Percentiles rank a stretch among this genome's conserved stretches.
Conservation (phyloP, 2,113 vertebrate genomes). For the Arvicanthis niloticus region DNA sequence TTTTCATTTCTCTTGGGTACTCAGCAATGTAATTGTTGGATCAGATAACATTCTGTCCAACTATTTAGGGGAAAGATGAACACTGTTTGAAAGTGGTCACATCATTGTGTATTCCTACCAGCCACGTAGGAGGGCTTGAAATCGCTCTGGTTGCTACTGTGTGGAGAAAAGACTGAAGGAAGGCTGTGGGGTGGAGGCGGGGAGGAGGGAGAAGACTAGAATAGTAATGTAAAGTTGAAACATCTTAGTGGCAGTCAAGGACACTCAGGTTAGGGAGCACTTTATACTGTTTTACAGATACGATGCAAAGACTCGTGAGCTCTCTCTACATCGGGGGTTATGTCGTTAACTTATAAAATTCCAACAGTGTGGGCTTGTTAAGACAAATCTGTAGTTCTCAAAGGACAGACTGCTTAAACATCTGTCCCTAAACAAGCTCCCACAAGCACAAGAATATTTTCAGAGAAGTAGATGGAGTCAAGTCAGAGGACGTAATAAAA, state of each 20-base stretch:
- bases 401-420: background rate
- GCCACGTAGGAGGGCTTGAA: background rate
- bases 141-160: background rate
- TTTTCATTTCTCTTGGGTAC: constrained; percentile 31
- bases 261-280: background rate
- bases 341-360: constrained; percentile 1
- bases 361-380: constrained; percentile 51
- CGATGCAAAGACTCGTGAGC: background rate
- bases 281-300: background rate
- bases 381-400: constrained; percentile 60
- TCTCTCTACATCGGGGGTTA: background rate
- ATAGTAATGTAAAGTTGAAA: background rate
- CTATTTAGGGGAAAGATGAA: background rate
- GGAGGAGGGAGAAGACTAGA: background rate
- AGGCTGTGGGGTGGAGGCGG: background rate
- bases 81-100: background rate
- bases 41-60: background rate
- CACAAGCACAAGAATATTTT: constrained; percentile 49
- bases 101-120: background rate
- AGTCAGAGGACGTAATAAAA: background rate
- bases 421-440: constrained; percentile 52
- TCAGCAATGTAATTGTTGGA: background rate
- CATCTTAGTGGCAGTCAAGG: background rate
- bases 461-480: background rate
- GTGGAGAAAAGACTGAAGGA: background rate